A percentile compares a stretch with the other conserved stretches of the same genome.
Evolutionary conservation across 2,888 invertebrate genomes (phyloP).

Genomic region (Congeria kusceri): DNA sequence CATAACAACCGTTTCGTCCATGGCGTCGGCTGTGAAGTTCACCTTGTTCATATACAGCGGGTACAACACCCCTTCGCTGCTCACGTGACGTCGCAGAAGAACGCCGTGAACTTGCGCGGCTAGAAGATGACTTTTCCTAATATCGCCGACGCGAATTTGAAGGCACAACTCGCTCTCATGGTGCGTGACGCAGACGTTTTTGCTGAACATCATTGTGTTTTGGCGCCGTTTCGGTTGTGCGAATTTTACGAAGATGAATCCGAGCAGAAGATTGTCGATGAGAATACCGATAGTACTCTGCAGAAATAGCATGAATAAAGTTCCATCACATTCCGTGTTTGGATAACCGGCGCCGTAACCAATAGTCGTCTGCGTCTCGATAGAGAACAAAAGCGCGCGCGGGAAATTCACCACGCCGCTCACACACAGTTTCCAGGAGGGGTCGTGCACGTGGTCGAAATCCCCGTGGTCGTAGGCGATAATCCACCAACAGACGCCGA

Average conservation of each 20-base stretch:
- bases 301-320: slow-evolving; percentile 94
- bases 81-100: slow-evolving; percentile 72
- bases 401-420: slow-evolving; percentile 94
- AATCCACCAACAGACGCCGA: slow-evolving; percentile 87
- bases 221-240: slow-evolving; percentile 98
- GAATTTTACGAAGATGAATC: slow-evolving; percentile 95
- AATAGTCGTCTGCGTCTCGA: slow-evolving; percentile 98
- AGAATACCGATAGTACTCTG: slow-evolving; percentile 96
- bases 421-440: slow-evolving; percentile 84
- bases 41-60: slow-evolving; percentile 93
- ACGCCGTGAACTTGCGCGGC: slow-evolving; percentile 89
- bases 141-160: slow-evolving; percentile 85
- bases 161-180: slow-evolving; percentile 82
- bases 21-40: slow-evolving; percentile 95
- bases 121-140: slow-evolving; percentile 81
- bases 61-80: slow-evolving; percentile 74
- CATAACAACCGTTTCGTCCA: slow-evolving; percentile 96
- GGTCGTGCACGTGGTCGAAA: slow-evolving; percentile 75
- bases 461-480: slow-evolving; percentile 84
- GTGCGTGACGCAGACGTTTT: slow-evolving; percentile 93
- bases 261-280: slow-evolving; percentile 90
- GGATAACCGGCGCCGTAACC: slow-evolving; percentile 95
- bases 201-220: slow-evolving; percentile 94
- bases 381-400: slow-evolving; percentile 96
- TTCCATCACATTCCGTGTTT: slow-evolving; percentile 96